Conservation (phyloP, 1,140 invertebrate species). For the Potamilus streckersoni region DNA sequence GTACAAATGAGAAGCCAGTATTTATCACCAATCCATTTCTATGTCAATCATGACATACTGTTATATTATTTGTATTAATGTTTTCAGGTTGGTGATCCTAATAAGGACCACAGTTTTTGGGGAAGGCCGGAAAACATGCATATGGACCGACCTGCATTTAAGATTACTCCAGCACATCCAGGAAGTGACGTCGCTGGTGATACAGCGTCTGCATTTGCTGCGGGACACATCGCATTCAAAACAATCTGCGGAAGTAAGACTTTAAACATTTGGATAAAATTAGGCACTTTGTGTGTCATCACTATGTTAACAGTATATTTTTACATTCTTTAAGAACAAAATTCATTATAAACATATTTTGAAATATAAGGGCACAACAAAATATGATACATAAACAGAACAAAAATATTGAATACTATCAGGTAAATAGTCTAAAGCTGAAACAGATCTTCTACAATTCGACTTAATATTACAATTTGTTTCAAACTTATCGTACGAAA, state of each 20-base stretch:
- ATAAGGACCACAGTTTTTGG: conserved; percentile 40
- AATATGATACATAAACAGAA: conserved; percentile 71
- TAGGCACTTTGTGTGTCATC: not conserved
- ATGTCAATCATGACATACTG: not conserved
- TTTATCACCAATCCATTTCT: not conserved
- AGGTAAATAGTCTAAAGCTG: not conserved
- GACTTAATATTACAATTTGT: too few relatives aligned
- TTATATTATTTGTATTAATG: conserved; percentile 60
- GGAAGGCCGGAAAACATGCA: conserved; percentile 46
- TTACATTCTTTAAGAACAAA: conserved; percentile 70
- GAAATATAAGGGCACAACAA: conserved; percentile 74
- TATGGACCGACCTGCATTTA: conserved; percentile 37
- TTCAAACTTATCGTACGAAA: too few relatives aligned
- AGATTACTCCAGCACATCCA: conserved; percentile 40
- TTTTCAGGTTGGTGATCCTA: conserved; percentile 62
- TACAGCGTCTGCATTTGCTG: conserved; percentile 74
- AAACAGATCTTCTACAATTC: too few relatives aligned
- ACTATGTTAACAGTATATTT: too few relatives aligned
- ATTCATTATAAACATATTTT: conserved; percentile 17
- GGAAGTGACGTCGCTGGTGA: conserved; percentile 74
- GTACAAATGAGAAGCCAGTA: too few relatives aligned
- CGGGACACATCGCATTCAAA: conserved; percentile 72
- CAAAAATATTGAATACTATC: not conserved
- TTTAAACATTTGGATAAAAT: not conserved
- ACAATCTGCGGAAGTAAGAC: conserved; percentile 38